phyloP scores from a whole-genome alignment of 2,888 invertebrate genomes.

The Amaurobius ferox region DNA sequence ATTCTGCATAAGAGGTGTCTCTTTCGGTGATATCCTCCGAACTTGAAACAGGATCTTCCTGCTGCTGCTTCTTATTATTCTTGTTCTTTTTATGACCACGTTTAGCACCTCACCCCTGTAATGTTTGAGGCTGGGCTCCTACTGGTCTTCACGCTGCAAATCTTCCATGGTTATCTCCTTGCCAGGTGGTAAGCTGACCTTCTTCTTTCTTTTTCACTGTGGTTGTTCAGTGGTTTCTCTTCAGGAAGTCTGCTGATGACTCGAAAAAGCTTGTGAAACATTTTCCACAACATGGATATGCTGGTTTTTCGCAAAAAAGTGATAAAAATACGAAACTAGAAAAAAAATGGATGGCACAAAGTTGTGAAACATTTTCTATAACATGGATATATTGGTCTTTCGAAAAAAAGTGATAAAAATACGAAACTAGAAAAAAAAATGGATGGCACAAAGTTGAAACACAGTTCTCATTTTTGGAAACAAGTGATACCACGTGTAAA shows the following conservation, averaged over 20 bases:
- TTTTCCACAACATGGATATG: background rate
- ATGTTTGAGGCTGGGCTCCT: background rate
- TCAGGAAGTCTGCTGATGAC: background rate
- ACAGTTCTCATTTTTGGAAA: no score
- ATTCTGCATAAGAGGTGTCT: background rate
- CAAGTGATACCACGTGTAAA: no score
- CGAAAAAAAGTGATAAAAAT: no score
- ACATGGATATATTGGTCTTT: no score
- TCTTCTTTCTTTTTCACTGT: background rate
- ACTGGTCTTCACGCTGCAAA: no score
- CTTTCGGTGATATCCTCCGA: background rate
- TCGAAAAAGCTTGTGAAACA: background rate
- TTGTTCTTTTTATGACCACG: background rate
- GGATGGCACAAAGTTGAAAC: no score
- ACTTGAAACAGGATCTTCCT: background rate
- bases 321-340: no score
- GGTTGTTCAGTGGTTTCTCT: background rate
- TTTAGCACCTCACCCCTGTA: background rate
- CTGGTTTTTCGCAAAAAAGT: background rate
- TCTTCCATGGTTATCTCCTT: background rate
- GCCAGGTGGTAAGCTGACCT: background rate
- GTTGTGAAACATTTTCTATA: no score
- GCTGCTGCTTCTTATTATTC: background rate
- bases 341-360: no score
- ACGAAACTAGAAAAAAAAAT: no score